Evolutionary conservation across 2,113 vertebrate species (phyloP).

Genomic region (Oreotrochilus melanogaster): DNA sequence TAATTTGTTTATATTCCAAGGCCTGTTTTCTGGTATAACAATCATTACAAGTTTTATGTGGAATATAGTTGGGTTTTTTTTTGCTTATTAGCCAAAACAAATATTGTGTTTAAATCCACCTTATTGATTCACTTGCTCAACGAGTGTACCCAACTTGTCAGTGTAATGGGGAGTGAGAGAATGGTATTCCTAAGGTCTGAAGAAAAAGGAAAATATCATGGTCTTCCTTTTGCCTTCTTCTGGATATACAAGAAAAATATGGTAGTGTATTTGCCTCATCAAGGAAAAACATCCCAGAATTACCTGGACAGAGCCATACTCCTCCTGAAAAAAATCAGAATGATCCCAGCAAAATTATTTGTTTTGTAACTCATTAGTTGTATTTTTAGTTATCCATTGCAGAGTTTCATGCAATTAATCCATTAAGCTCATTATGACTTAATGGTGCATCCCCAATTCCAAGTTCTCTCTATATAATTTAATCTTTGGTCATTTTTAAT

Average conservation of each 20-base stretch:
- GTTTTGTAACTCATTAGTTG: neutral
- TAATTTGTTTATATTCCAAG: constrained; percentile 49
- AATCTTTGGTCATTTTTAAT: constrained; percentile 26
- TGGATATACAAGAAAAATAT: neutral
- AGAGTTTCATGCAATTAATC: constrained; percentile 52
- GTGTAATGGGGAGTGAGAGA: neutral
- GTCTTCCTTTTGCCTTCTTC: neutral
- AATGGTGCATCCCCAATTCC: constrained; percentile 40
- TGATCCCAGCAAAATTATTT: neutral
- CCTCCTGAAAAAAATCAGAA: constrained; percentile 11
- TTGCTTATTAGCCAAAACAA: constrained; percentile 41
- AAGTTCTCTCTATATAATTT: neutral
- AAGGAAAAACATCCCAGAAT: neutral
- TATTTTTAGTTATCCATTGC: neutral
- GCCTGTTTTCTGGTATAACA: constrained; percentile 53
- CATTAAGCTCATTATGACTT: constrained; percentile 51
- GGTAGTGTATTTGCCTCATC: neutral
- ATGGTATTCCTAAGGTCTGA: neutral
- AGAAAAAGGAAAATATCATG: neutral
- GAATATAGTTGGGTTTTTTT: neutral
- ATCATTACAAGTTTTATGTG: constrained; percentile 53
- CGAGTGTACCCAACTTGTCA: constrained; percentile 5
- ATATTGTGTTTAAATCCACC: constrained; percentile 56
- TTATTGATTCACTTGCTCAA: constrained; percentile 37
- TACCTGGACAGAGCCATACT: neutral